Conservation (phyloP, 2,888 invertebrate species). For the Drosophila phalerata region DNA sequence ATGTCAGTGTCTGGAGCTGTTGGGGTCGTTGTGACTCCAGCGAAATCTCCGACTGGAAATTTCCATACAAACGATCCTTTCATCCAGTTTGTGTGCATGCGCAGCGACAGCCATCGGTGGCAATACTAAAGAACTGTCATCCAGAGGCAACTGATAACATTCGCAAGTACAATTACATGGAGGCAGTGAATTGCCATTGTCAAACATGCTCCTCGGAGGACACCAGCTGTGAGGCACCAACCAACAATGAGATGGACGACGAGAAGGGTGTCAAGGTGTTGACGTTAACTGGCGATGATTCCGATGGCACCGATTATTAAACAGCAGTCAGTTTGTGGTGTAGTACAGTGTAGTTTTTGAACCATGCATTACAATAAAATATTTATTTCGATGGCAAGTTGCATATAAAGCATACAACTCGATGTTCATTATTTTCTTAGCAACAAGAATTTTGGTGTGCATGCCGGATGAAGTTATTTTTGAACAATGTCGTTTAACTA, state of each 20-base stretch:
- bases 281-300: constrained; percentile 81
- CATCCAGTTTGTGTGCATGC: constrained; percentile 94
- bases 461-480: constrained; percentile 22
- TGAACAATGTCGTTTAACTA: constrained; percentile 34
- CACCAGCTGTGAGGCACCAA: constrained; percentile 90
- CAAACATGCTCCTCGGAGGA: constrained; percentile 89
- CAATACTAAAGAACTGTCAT: constrained; percentile 91
- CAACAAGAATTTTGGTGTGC: constrained; percentile 48
- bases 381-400: constrained; percentile 41
- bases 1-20: constrained; percentile 91
- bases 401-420: constrained; percentile 58
- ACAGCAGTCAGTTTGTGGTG: not conserved
- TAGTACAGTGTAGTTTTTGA: constrained; percentile 29
- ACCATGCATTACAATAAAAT: constrained; percentile 38
- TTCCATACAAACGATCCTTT: constrained; percentile 93
- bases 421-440: constrained; percentile 30
- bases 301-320: constrained; percentile 83
- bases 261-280: constrained; percentile 80
- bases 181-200: constrained; percentile 92
- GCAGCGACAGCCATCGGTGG: constrained; percentile 88
- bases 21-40: constrained; percentile 94
- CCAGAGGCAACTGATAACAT: constrained; percentile 87
- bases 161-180: constrained; percentile 91
- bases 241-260: constrained; percentile 81
- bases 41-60: constrained; percentile 95